Conservation (phyloP, 2,888 invertebrate genomes). For the Pyrgus malvae region DNA sequence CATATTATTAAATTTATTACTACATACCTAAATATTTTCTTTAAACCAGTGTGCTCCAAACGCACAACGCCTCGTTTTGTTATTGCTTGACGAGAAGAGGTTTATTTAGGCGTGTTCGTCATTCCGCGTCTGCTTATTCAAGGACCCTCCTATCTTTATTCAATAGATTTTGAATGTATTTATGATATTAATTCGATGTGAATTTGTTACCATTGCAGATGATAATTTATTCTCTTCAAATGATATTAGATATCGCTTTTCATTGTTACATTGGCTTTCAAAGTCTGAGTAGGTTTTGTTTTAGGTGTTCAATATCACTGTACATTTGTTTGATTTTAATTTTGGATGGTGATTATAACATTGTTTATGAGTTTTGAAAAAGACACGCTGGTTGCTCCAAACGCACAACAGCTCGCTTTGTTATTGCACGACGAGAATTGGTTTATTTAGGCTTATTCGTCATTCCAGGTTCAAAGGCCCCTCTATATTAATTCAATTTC, state of each 20-base stretch:
- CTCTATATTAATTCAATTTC: conserved; percentile 34
- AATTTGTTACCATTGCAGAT: conserved; percentile 47
- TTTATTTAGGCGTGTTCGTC: conserved; percentile 25
- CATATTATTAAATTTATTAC: too few relatives aligned
- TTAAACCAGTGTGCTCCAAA: too few relatives aligned
- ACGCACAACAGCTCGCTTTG: too few relatives aligned
- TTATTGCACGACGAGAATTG: conserved; percentile 11
- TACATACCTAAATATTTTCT: too few relatives aligned
- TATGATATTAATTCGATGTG: conserved; percentile 37
- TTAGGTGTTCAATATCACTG: background rate
- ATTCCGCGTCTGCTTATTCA: conserved; percentile 31
- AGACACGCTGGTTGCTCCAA: too few relatives aligned
- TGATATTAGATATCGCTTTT: conserved; percentile 16
- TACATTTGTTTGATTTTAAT: conserved; percentile 1
- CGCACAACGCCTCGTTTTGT: too few relatives aligned
- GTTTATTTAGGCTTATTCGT: conserved; percentile 24
- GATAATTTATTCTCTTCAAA: conserved; percentile 42
- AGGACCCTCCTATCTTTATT: conserved; percentile 36
- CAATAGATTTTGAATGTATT: conserved; percentile 31
- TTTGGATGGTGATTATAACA: background rate
- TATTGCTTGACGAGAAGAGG: conserved; percentile 9
- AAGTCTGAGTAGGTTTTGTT: conserved; percentile 4
- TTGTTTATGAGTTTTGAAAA: too few relatives aligned
- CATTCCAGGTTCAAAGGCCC: conserved; percentile 32
- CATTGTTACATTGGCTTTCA: conserved; percentile 25